Evolutionary conservation across 2,888 invertebrate species (phyloP), one percentile per base, ranked within the genome.

Genomic region (Melieria omissa): DNA sequence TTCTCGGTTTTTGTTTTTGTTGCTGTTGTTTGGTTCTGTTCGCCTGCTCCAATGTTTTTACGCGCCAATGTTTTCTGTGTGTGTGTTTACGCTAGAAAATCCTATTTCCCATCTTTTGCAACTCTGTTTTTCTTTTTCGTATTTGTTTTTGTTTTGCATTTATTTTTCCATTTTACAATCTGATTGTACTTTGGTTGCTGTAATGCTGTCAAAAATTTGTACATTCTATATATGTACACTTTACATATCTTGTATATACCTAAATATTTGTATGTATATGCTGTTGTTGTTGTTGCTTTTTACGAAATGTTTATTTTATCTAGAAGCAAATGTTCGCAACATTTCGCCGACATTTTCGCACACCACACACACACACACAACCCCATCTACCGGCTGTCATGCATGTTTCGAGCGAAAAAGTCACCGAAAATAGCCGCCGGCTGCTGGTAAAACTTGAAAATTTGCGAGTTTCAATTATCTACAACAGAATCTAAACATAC

Each of bases 131-230:
- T 8, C 10, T 1, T 46, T 16, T 45, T 45, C 7, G 4, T 3
- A 10, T 7, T 29, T 9, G 5, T 16, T 62, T 46, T 62, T 14
- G 4, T n/a, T 61, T 45, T 12, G n/a, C 7, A 42, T 41, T 42
- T 60, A 5, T 4, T 58, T 58, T 58, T 29, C 29, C 29, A 29
- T 29, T 29, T 29, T 29, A 29, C 1, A 29, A 29, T 29, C 29
- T 29, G 29, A 29, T 29, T 2, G 29, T 44, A 65, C 64, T 54
- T 54, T 65, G 42, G 52, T 65, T 42, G 42, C 54, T n/a, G 54
- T 54, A 12, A 44, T 44, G 44, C 64, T 65, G 64, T 65, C 64
- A 65, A 54, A 65, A 65, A 65, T 65, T 65, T 65, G 42, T 54
- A 54, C 41, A 47, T 29, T 7, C 42, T 49, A 54, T 65, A 2